A percentile compares a stretch with the other conserved stretches of the same genome.
Evolutionary conservation across 2,888 invertebrate genomes (phyloP).

Genomic region (Campopleginae sp.): DNA sequence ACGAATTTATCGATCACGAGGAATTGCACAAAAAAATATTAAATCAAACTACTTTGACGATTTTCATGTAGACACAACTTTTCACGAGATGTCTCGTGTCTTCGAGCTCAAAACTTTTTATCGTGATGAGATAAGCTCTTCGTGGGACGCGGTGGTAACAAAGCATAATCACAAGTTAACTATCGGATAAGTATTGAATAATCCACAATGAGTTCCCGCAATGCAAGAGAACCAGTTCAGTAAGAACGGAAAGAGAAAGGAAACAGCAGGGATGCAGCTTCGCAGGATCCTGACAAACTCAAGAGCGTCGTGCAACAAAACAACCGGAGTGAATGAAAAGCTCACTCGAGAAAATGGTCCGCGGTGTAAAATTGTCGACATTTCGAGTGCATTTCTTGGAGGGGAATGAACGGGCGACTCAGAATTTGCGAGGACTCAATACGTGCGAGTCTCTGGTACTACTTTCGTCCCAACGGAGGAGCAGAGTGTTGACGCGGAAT

Average conservation of each 20-base stretch:
- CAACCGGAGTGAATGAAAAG: conserved; percentile 44
- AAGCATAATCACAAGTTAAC: conserved; percentile 48
- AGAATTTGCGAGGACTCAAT: conserved; percentile 32
- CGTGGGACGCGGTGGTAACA: conserved; percentile 22
- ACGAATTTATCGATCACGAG: neutral
- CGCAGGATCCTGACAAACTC: conserved; percentile 4
- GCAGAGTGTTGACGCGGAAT: conserved; percentile 49
- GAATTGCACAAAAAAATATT: neutral
- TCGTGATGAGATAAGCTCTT: neutral
- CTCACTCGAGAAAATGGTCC: conserved; percentile 10
- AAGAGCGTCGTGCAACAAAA: neutral
- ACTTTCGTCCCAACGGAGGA: neutral
- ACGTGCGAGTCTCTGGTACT: conserved; percentile 5
- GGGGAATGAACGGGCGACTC: conserved; percentile 33
- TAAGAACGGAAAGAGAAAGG: conserved; percentile 10
- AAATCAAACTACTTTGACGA: neutral
- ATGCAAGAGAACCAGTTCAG: conserved; percentile 50
- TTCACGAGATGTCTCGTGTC: neutral
- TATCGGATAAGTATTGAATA: conserved; percentile 58
- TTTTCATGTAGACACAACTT: neutral
- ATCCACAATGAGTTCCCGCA: conserved; percentile 58
- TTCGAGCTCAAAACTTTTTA: neutral
- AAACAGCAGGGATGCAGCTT: neutral
- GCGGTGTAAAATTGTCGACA: conserved; percentile 14
- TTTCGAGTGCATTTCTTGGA: conserved; percentile 34